Evolutionary conservation across 1,140 invertebrate species (phyloP), one percentile per base, ranked within the genome.

Genomic region (Drosophila orena): DNA sequence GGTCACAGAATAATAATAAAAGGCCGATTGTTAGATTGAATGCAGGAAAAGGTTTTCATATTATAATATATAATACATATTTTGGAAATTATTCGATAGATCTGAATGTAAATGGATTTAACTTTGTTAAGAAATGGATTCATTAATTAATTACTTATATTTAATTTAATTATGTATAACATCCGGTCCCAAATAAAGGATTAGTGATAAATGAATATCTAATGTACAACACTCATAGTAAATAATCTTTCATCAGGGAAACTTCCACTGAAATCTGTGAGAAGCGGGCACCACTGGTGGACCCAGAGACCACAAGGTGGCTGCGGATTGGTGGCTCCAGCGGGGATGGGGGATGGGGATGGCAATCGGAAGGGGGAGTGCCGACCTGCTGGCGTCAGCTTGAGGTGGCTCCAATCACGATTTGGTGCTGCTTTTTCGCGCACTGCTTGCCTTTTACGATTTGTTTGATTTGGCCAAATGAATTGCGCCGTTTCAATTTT

Each of bases 391-490:
- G 79, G 79, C 79, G 79, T 81, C 79, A 70, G 79, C 65, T 83
- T 74, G 68, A 89, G 84, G 84, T 89, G 84, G 84, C 84, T 79
- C 84, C 77, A 89, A 89, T 89, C 84, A 89, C 84, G 84, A 89
- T 89, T 78, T 38, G 43, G 35, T 56, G 64, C 43, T 69, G 42
- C 42, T 49, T 44, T 54, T 72, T 73, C 50, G 78, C 79, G 70
- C 64, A 72, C 78, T 79, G 74, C 65, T 80, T 84, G 79, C 79
- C 83, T 88, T 84, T 88, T 89, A 88, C 79, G 79, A 88, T 88
- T 89, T 89, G 84, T 89, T 89, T 89, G 84, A 89, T 89, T 88
- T 89, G 79, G 62, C 76, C 68, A 89, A 89, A 89, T 89, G 84
- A 89, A 89, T 89, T 89, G 84, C 84, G 84, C 79, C 70, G 81